Evolutionary conservation across 1,140 invertebrate genomes (phyloP), one percentile per base, ranked within the genome.

Genomic region (Heliconius hewitsoni): DNA sequence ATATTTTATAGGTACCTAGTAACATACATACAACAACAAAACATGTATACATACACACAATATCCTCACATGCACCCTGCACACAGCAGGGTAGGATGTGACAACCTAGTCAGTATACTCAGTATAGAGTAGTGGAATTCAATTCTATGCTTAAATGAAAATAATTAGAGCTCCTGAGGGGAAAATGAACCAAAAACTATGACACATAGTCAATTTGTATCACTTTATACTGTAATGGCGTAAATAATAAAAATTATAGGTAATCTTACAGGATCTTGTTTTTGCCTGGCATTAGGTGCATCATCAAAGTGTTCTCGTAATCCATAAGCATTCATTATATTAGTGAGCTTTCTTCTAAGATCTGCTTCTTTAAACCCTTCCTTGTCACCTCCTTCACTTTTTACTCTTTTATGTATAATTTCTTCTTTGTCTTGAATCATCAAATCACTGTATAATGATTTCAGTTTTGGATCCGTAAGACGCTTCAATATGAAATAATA

Each of bases 371-470:
- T 97, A 0, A 98, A 86, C 0, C 98, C 98, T 88, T 98, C 97
- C 88, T 97, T 97, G 93, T 99, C 98, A 81, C 96, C 96, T 52
- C 97, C 97, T 85, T 98, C 97, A 77, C 96, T 95, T 85, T 97
- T 98, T 0, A 97, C 88, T 87, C 97, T 96, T 91, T 99, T 99
- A 84, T 96, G 96, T 1, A 96, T 96, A 18, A 98, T 95, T 95
- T 99, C 98, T 91, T 98, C 97, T 95, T 98, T 98, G 86, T 99
- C 98, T 78, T 99, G 98, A 70, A 98, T 96, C 94, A 98, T 98
- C 0, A 99, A 91, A 89, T 99, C 98, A 88, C 97, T 97, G 84
- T 97, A 98, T 19, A 99, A 89, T 1, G 97, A 97, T 85, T 98
- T 98, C 8, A 99, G 91, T 91, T 98, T 98, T 8, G 96, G 94